Base-by-base conservation (phyloP, 2,113 vertebrate genomes). In the Silurus glanis region DNA sequence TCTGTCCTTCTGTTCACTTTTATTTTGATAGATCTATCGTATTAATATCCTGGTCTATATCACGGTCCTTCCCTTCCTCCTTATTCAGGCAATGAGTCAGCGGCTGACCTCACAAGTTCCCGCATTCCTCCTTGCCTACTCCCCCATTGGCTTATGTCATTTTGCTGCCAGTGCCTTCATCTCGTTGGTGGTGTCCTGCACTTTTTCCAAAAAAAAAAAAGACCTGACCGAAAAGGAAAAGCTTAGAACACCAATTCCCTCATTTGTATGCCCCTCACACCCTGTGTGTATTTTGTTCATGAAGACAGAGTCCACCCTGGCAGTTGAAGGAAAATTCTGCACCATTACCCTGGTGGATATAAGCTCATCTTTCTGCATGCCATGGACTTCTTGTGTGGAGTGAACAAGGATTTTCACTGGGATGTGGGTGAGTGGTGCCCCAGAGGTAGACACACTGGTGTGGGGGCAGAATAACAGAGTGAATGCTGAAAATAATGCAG, bases 301-400 rank as follows among this genome's bases (percentile, higher is more conserved):
- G 79, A 7, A 37, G 7, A 55, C 49, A 84, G 86, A 71, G 21
- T 49, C 67, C 5, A 23, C 59, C 55, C 69, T 37, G 17, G 86
- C 56, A 16, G 55, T 59, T 13, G 49, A 66, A 28, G 80, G 47
- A 80, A 47, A 64, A 5, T 61, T 56, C 25, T 51, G 0, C 21
- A 45, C 49, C 45, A 45, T 19, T 83, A 51, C 8, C 62, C 23
- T 6, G 28, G 51, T 45, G 55, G 79, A 71, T 37, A 56, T 55
- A 13, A 17, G 59, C 80, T 56, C 71, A 49, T 82, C 28, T 21
- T 53, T 17, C 56, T 23, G 23, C 53, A 47, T 47, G 71, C 64
- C 58, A 90, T 91, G 90, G 88, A 82, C 6, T 90, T 90, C 80
- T 85, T 90, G 45, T 91, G 86, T 55, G 88, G 85, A 16, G 82